Conservation (phyloP, 2,113 vertebrate species). For the Oryzias javanicus region DNA sequence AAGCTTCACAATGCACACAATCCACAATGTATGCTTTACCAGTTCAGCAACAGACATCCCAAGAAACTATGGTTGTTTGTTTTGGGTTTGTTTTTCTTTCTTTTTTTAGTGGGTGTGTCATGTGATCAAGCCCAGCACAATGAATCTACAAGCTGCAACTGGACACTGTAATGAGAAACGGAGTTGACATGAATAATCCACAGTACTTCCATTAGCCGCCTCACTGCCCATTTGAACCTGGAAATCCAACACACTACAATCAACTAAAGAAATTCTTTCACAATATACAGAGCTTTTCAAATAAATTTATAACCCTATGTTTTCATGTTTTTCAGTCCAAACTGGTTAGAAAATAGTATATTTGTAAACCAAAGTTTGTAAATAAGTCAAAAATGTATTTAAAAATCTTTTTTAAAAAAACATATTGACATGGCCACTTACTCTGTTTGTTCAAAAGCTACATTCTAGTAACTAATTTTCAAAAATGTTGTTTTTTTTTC, state of each 20-base stretch:
- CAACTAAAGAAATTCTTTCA: constrained; percentile 7
- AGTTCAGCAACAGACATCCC: neutral
- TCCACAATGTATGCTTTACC: neutral
- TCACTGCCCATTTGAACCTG: constrained; percentile 44
- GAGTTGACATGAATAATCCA: constrained; percentile 72
- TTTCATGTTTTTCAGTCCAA: neutral
- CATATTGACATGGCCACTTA: too few species aligned
- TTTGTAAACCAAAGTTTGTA: too few species aligned
- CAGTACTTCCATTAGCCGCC: constrained; percentile 60
- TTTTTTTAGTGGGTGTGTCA: neutral
- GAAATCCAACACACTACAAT: constrained; percentile 9
- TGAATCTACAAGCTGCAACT: constrained; percentile 30
- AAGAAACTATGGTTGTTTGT: neutral
- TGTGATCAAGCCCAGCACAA: neutral
- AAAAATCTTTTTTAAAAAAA: too few species aligned
- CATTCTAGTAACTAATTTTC: too few species aligned
- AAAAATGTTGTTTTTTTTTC: too few species aligned
- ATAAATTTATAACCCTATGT: too few species aligned
- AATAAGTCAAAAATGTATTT: neutral
- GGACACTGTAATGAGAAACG: constrained; percentile 59
- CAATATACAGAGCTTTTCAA: neutral
- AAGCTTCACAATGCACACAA: neutral
- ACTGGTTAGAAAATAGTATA: too few species aligned
- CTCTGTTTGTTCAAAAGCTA: too few species aligned
- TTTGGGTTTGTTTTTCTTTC: too few species aligned